These are phyloP conservation scores for Chitala chitala DNA, from an alignment of 2,113 vertebrate species.

Conservation along the genomic window DNA sequence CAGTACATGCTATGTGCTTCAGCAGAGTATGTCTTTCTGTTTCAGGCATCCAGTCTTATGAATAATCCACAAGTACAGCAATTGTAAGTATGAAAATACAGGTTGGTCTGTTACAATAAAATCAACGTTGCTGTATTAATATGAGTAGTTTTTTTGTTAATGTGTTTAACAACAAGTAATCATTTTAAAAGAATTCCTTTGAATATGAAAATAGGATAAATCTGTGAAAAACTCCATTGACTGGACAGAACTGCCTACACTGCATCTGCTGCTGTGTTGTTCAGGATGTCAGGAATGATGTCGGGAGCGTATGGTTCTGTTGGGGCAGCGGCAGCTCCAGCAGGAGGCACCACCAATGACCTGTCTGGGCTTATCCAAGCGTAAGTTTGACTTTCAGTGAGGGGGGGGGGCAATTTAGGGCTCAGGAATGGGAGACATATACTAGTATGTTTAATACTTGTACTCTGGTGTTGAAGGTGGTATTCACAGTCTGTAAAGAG, in stretches of 20 bases:
- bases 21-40: slow-evolving; percentile 19
- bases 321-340: slow-evolving; percentile 50
- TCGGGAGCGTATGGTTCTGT: slow-evolving; percentile 72
- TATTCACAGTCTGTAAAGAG: too few species aligned
- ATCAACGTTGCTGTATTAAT: too few species aligned
- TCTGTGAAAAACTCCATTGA: neutral
- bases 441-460: too few species aligned
- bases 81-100: slow-evolving; percentile 78
- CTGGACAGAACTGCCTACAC: neutral
- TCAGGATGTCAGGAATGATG: slow-evolving; percentile 94
- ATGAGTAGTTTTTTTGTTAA: too few species aligned
- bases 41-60: slow-evolving; percentile 88
- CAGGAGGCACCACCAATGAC: slow-evolving; percentile 66
- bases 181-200: slow-evolving; percentile 3
- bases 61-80: slow-evolving; percentile 92
- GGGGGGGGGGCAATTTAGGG: too few species aligned
- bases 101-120: neutral
- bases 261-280: neutral
- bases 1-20: neutral
- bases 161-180: too few species aligned
- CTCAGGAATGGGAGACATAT: too few species aligned
- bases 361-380: slow-evolving; percentile 90
- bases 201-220: neutral
- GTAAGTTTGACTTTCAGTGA: slow-evolving; percentile 61
- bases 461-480: neutral